These are phyloP conservation scores for Oceanodroma leucorhoa DNA, from an alignment of 2,797 vertebrate genomes.

Conservation along the genomic window DNA sequence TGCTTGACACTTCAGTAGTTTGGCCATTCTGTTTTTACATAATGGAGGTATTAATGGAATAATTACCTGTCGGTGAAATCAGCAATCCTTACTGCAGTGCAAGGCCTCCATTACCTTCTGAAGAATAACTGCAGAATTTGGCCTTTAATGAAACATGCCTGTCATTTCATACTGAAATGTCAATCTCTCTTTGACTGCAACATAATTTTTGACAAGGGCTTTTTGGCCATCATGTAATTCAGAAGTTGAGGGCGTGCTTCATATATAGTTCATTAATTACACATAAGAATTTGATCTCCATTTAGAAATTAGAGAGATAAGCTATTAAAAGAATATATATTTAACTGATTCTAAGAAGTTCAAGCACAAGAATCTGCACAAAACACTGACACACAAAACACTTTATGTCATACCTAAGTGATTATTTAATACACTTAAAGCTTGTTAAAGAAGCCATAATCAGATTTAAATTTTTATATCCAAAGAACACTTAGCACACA, in stretches of 20 bases:
- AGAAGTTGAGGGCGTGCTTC: not conserved
- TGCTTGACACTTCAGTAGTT: not conserved
- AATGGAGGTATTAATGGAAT: not conserved
- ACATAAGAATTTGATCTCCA: not conserved
- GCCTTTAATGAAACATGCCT: conserved; percentile 2
- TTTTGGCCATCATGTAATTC: not conserved
- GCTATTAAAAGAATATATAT: not conserved
- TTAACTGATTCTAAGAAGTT: not conserved
- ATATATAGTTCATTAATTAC: not conserved
- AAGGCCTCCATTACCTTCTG: not conserved
- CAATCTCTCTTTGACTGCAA: not conserved
- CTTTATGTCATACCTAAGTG: not conserved
- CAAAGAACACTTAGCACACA: not conserved
- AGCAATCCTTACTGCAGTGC: not conserved
- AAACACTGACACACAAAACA: not conserved
- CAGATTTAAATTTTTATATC: not conserved
- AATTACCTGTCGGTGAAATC: not conserved
- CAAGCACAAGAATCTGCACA: not conserved
- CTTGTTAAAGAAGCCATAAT: conserved; percentile 1
- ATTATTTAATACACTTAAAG: not conserved
- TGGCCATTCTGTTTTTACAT: not conserved
- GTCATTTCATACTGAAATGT: not conserved
- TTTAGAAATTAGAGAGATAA: not conserved
- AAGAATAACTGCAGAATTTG: not conserved
- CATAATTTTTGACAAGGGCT: not conserved